phyloP scores from a whole-genome alignment of 2,888 invertebrate genomes.

The Clunio marinus region DNA sequence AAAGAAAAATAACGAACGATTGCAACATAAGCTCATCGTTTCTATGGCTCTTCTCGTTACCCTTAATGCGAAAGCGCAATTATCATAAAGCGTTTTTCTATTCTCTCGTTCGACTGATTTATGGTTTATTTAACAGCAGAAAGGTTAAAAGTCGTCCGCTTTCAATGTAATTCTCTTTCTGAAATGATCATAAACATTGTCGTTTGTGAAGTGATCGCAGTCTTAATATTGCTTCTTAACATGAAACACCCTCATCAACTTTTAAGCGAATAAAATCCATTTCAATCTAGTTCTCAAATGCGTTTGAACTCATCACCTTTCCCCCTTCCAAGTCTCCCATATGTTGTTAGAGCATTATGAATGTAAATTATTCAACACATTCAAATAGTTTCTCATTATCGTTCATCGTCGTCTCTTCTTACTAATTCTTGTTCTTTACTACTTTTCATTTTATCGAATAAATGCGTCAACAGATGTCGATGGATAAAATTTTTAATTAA shows the following conservation, averaged over 20 bases:
- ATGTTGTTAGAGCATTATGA: neutral
- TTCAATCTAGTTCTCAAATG: neutral
- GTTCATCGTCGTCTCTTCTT: too few species aligned
- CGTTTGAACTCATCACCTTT: too few species aligned
- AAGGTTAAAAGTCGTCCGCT: neutral
- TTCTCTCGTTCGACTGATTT: too few species aligned
- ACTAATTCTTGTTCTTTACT: neutral
- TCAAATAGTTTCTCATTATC: neutral
- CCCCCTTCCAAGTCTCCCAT: neutral
- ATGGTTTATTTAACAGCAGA: neutral
- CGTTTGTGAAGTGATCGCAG: neutral
- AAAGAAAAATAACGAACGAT: too few species aligned
- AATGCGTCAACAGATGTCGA: neutral
- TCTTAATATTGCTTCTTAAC: neutral
- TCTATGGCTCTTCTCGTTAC: too few species aligned
- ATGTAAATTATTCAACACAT: neutral
- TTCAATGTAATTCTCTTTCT: neutral
- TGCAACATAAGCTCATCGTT: too few species aligned
- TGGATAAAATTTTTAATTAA: too few species aligned
- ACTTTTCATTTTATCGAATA: neutral
- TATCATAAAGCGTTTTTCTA: too few species aligned
- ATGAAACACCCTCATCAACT: neutral
- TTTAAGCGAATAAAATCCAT: neutral
- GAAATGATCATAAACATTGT: neutral
- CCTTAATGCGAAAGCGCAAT: too few species aligned